Conservation (phyloP, 2,888 invertebrate genomes). For the Noctua janthina region DNA sequence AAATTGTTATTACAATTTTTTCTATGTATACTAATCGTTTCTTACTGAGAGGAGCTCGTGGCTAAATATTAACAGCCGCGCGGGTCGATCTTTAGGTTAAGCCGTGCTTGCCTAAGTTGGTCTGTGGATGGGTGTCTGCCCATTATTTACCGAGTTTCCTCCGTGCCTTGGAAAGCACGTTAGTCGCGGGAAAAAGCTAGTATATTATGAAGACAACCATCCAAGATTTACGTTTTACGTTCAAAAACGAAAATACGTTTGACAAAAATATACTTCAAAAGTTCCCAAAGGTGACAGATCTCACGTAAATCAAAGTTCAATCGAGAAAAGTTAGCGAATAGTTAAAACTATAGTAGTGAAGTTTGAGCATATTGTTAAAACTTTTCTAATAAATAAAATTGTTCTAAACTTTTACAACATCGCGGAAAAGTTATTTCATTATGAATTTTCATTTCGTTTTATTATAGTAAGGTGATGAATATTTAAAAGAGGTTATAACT, state of each 20-base stretch:
- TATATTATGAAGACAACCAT: too few relatives aligned
- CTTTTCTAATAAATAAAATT: constrained; percentile 70
- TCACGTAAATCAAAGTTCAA: constrained; percentile 63
- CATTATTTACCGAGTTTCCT: too few relatives aligned
- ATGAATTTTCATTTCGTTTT: constrained; percentile 60
- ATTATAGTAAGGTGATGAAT: constrained; percentile 35
- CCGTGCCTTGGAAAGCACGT: too few relatives aligned
- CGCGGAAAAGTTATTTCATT: constrained; percentile 66
- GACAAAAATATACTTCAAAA: constrained; percentile 30
- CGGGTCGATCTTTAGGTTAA: too few relatives aligned
- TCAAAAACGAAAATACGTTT: constrained; percentile 23
- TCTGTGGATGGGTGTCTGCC: too few relatives aligned
- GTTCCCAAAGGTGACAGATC: constrained; percentile 46
- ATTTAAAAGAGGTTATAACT: constrained; percentile 21
- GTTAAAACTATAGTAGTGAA: constrained; percentile 58
- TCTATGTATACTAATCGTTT: too few relatives aligned
- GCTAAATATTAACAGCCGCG: too few relatives aligned
- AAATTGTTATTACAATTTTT: too few relatives aligned
- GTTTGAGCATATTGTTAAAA: constrained; percentile 63
- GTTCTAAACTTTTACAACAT: constrained; percentile 59
- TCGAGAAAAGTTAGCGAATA: constrained; percentile 57
- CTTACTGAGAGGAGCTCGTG: too few relatives aligned
- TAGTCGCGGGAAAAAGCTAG: too few relatives aligned
- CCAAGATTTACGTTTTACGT: background rate
- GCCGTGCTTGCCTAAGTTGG: too few relatives aligned